Base-by-base conservation (phyloP, 37 sponge, comb jelly and placozoan genomes). In the Lycopodina hypogea region DNA sequence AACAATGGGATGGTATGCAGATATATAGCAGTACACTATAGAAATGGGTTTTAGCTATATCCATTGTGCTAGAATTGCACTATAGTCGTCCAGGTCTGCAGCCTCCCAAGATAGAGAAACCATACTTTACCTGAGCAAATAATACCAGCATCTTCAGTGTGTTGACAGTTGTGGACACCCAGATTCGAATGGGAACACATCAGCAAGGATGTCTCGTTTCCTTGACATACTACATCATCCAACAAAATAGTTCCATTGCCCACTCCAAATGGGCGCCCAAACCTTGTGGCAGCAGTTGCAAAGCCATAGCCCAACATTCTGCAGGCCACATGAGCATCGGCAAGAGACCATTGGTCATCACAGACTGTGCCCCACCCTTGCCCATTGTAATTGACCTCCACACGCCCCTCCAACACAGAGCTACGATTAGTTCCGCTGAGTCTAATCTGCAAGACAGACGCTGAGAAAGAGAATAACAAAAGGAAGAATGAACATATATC, bases 241-340 rank as follows among this genome's bases (percentile, higher is more conserved):
- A 87, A 42, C 87, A 81, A 87, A 26, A 87, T 75, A 0, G 35
- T 35, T 26, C 87, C 87, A 32, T 30, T 40, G 14, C 87, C 82
- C 33, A 58, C 57, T 41, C 84, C 84, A 53, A 69, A 81, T 29
- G 74, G 22, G 42, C 19, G 24, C 0, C 78, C 78, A 21, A 41
- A 15, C 2, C 48, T 34, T 0, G 56, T 48, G 57, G 56, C 53
- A 24, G 37, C 32, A 3, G 4, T 17, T 1, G 86, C 86, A 12
- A 68, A 78, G 3, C 55, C 66, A 71, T 58, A 83, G 11, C 78
- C 71, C 0, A 88, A 61, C 84, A 83, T 78, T 36, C 76, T 37
- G 66, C 89, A 83, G 22, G 42, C 91, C 30, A 86, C 88, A 34
- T 86, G 66, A 21, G 84, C 79, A 86, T 81, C 83, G 0, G 15